Evolutionary conservation across 2,888 invertebrate species (phyloP).

Genomic region (Rhamnusium bicolor): DNA sequence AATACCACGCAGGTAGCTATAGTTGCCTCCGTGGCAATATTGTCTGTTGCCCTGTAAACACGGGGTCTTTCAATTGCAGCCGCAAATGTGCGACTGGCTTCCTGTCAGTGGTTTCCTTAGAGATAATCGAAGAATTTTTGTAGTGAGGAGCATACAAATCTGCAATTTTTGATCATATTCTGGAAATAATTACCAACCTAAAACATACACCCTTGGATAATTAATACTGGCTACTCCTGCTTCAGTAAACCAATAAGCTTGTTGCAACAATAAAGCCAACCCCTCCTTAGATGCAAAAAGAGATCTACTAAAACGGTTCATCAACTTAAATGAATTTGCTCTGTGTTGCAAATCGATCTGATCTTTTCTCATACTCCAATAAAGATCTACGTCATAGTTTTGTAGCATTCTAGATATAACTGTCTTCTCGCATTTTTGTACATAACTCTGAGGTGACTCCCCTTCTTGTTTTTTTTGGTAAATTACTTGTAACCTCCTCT

Average conservation of each 20-base stretch:
- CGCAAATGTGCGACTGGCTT: too few relatives aligned
- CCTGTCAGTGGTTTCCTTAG: too few relatives aligned
- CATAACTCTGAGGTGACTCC: slow-evolving; percentile 69
- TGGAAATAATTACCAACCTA: too few relatives aligned
- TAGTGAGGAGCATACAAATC: too few relatives aligned
- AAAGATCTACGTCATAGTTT: slow-evolving; percentile 86
- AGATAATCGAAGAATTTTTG: too few relatives aligned
- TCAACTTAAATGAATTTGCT: slow-evolving; percentile 78
- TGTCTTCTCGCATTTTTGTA: slow-evolving; percentile 79
- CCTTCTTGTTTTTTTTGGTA: slow-evolving; percentile 68
- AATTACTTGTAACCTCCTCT: slow-evolving; percentile 67
- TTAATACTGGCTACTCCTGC: slow-evolving; percentile 85
- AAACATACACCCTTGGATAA: slow-evolving; percentile 90
- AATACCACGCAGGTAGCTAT: too few relatives aligned
- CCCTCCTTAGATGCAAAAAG: slow-evolving; percentile 96
- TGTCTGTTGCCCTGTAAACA: too few relatives aligned
- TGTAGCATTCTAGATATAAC: slow-evolving; percentile 83
- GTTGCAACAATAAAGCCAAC: slow-evolving; percentile 82
- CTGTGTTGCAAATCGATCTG: slow-evolving; percentile 81
- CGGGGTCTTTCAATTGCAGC: too few relatives aligned
- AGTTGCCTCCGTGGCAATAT: too few relatives aligned
- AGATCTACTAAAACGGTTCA: slow-evolving; percentile 88
- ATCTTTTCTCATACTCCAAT: slow-evolving; percentile 92
- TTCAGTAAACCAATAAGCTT: slow-evolving; percentile 90
- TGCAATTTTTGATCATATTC: too few relatives aligned